phyloP scores from a whole-genome alignment of 1,140 invertebrate species.

The Rhynchophorus ferrugineus region DNA sequence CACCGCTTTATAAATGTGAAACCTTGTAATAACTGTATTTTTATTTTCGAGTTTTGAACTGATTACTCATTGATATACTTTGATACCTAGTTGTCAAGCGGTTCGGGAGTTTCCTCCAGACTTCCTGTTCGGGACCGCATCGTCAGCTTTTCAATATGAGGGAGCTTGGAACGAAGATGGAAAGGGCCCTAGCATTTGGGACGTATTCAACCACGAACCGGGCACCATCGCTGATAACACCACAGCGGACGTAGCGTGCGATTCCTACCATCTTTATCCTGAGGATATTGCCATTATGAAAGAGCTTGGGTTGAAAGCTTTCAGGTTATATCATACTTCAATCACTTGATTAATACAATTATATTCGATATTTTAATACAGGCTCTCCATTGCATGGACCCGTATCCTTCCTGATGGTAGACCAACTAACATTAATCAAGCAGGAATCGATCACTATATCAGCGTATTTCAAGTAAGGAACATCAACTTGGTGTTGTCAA shows the following conservation, averaged over 20 bases:
- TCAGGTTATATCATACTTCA: constrained; percentile 35
- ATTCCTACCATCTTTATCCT: constrained; percentile 37
- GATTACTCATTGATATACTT: constrained; percentile 1
- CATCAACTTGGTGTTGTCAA: background rate
- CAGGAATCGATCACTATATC: constrained; percentile 8
- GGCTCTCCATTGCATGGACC: constrained; percentile 56
- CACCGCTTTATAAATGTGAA: no score
- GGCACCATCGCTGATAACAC: constrained; percentile 35
- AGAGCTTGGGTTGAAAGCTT: constrained; percentile 40
- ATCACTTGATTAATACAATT: background rate
- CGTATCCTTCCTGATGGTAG: constrained; percentile 45
- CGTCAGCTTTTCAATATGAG: constrained; percentile 41
- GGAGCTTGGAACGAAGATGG: constrained; percentile 41
- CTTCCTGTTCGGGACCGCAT: constrained; percentile 35
- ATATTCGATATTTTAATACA: constrained; percentile 20
- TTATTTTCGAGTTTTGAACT: no score
- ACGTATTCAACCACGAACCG: constrained; percentile 31
- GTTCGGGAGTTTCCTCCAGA: constrained; percentile 33
- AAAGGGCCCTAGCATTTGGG: constrained; percentile 40
- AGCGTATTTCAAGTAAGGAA: constrained; percentile 2
- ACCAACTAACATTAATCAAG: constrained; percentile 6
- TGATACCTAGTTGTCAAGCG: background rate
- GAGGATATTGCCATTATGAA: constrained; percentile 45
- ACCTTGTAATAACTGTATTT: no score
- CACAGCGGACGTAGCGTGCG: constrained; percentile 41